Evolutionary conservation across 2,888 invertebrate genomes (phyloP), one percentile per base, ranked within the genome.

Genomic region (Palloptera scutellata): DNA sequence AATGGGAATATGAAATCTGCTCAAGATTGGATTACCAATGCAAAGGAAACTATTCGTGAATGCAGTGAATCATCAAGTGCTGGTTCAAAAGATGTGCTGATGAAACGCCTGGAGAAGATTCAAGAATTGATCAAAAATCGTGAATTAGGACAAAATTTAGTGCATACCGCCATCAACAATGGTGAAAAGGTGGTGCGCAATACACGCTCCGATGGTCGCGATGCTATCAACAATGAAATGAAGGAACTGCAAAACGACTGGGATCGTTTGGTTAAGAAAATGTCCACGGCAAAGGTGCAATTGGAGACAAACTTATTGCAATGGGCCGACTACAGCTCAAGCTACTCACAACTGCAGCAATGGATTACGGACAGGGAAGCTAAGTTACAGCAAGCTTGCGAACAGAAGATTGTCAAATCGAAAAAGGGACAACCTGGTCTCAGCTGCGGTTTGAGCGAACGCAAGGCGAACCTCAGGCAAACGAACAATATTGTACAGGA

Each of bases 311-410:
- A 92, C 75, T 86, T 96, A 13, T 87, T 97, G 52, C 96, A 97
- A 88, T 97, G 97, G 97, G 95, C 96, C 9, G 96, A 97, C 81
- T 97, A 96, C 83, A 96, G 94, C 81, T 96, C 96, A 64, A 96
- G 95, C 67, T 96, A 95, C 82, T 91, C 92, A 17, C 96, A 96
- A 82, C 86, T 97, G 30, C 93, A 96, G 79, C 94, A 96, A 88
- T 97, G 97, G 96, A 94, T 98, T 70, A 91, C 91, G 43, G 97
- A 97, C 78, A 90, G 96, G 76, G 96, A 97, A 87, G 94, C 94
- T 6, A 95, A 96, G 85, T 84, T 96, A 59, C 94, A 95, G 85
- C 93, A 96, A 87, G 95, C 94, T 61, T 92, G 92, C 75, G 94
- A 94, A 82, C 93, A 92, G 74, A 94, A 94, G 85, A 90, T 93